phyloP scores from a whole-genome alignment of 2,888 invertebrate species.

The Brenthis daphne region DNA sequence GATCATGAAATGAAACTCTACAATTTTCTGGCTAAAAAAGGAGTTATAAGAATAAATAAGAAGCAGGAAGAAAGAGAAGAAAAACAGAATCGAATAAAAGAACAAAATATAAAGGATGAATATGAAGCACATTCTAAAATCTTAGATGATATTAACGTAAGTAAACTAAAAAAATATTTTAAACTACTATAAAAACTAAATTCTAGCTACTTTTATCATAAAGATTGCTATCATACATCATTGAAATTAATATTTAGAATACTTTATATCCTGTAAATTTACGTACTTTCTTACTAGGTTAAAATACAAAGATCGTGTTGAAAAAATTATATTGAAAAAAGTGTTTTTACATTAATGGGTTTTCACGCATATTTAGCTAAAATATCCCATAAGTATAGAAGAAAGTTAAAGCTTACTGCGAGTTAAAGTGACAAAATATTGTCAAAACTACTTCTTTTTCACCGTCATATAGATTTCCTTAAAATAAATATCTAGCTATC shows the following conservation, averaged over 20 bases:
- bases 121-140: slow-evolving; percentile 51
- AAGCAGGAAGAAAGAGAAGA: slow-evolving; percentile 71
- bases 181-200: too few species aligned
- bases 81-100: slow-evolving; percentile 42
- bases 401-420: too few species aligned
- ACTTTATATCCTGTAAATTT: not conserved
- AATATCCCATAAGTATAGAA: too few species aligned
- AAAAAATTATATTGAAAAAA: too few species aligned
- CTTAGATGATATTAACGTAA: slow-evolving; percentile 60
- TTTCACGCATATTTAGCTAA: too few species aligned
- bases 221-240: not conserved
- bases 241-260: not conserved
- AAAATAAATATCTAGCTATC: too few species aligned
- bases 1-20: slow-evolving; percentile 88
- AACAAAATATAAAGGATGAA: slow-evolving; percentile 47
- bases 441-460: too few species aligned
- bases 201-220: not conserved
- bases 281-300: too few species aligned
- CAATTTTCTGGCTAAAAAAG: slow-evolving; percentile 88
- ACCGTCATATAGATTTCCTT: too few species aligned
- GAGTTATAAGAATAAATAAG: slow-evolving; percentile 83
- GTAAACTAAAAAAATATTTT: slow-evolving; percentile 22
- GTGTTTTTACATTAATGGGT: too few species aligned
- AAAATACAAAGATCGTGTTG: too few species aligned
- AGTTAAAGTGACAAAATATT: too few species aligned